Evolutionary conservation across 2,113 vertebrate genomes (phyloP).

Genomic region (Eira barbara): DNA sequence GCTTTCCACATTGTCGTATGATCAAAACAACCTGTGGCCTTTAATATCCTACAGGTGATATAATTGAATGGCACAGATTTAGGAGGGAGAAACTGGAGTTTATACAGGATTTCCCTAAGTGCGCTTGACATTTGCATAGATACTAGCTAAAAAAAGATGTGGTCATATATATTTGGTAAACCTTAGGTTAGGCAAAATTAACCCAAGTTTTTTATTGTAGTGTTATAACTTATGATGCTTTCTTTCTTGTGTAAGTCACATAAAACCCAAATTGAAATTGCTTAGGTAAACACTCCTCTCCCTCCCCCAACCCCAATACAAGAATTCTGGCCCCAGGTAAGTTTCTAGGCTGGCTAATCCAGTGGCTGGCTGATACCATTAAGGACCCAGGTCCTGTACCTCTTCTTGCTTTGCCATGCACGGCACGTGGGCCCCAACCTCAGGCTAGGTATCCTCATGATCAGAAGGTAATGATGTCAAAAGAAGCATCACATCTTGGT

Average conservation of each 20-base stretch:
- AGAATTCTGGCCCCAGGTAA: neutral
- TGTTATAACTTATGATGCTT: neutral
- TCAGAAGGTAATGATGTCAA: neutral
- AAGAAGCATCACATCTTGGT: neutral
- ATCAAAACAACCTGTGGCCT: neutral
- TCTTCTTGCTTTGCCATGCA: neutral
- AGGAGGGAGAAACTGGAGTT: neutral
- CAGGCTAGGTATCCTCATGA: neutral
- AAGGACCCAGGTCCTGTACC: neutral
- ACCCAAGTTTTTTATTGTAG: neutral
- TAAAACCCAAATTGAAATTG: neutral
- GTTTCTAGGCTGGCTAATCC: neutral
- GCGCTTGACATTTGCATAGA: neutral
- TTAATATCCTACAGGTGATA: neutral
- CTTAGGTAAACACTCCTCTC: neutral
- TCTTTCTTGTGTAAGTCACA: neutral
- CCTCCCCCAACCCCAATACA: too few relatives aligned
- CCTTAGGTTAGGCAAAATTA: neutral
- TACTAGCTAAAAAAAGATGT: neutral
- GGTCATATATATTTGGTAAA: neutral
- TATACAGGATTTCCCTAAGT: neutral
- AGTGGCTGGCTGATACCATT: neutral
- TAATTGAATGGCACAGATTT: neutral
- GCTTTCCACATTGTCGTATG: too few relatives aligned
- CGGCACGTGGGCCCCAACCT: neutral